Conservation (phyloP, 2,888 invertebrate genomes). For the Drosophila ezoana region DNA sequence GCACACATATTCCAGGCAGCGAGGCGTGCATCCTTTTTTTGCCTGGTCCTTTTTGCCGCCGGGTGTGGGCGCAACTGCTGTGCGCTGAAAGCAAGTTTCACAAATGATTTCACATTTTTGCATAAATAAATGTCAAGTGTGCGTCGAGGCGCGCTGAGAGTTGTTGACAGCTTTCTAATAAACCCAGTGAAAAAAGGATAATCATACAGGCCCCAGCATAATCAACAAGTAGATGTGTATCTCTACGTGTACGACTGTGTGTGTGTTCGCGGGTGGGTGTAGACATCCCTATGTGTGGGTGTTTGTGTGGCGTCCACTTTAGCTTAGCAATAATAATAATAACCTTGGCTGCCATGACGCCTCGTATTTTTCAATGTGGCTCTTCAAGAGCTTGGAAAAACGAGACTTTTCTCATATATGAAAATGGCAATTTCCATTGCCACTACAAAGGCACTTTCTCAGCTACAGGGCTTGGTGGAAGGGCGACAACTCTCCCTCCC, state of each 20-base stretch:
- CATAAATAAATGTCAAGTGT: conserved; percentile 81
- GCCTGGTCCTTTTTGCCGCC: conserved; percentile 36
- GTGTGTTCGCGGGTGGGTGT: conserved; percentile 12
- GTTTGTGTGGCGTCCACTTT: conserved; percentile 60
- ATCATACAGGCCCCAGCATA: conserved; percentile 46
- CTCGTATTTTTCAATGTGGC: conserved; percentile 65
- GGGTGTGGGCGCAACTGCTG: conserved; percentile 25
- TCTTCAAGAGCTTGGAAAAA: conserved; percentile 42
- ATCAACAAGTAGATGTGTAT: conserved; percentile 66
- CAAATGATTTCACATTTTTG: conserved; percentile 81
- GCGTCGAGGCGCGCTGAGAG: conserved; percentile 69
- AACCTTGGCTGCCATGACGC: conserved; percentile 72
- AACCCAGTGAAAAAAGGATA: conserved; percentile 72
- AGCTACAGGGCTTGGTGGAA: conserved; percentile 15
- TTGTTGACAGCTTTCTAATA: conserved; percentile 80
- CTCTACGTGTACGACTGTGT: neutral
- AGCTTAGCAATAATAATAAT: conserved; percentile 77
- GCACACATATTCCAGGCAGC: conserved; percentile 44
- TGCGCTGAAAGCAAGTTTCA: conserved; percentile 70
- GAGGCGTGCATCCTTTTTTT: conserved; percentile 53
- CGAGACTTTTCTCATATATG: conserved; percentile 65
- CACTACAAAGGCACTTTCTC: conserved; percentile 55
- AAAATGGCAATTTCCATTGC: conserved; percentile 77
- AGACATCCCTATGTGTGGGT: conserved; percentile 12
- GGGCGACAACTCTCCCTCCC: conserved; percentile 15